phyloP scores from a whole-genome alignment of 2,888 invertebrate species.

The Coelopa pilipes region DNA sequence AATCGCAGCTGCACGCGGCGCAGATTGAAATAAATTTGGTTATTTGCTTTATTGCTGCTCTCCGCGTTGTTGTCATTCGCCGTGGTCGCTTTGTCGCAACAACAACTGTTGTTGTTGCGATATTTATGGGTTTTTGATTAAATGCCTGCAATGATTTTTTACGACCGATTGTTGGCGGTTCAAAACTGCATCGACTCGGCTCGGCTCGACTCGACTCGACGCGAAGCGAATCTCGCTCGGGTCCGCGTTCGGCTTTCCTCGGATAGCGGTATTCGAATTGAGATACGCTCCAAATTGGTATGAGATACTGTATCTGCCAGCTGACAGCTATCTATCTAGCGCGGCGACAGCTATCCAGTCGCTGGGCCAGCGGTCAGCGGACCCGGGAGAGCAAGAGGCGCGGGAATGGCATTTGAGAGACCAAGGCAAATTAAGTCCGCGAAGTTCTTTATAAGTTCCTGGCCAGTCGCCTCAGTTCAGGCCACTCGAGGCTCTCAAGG shows the following conservation, averaged over 20 bases:
- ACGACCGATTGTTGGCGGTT: neutral
- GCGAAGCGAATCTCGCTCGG: neutral
- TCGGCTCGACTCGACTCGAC: too few species aligned
- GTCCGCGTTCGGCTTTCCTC: neutral
- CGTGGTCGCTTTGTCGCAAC: slow-evolving; percentile 37
- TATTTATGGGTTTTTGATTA: slow-evolving; percentile 19
- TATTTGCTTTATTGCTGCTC: slow-evolving; percentile 34
- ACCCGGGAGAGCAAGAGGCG: too few species aligned
- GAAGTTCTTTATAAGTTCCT: too few species aligned
- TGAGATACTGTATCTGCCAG: too few species aligned
- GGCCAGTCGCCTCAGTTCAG: too few species aligned
- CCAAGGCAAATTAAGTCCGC: too few species aligned
- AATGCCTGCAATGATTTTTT: slow-evolving; percentile 22
- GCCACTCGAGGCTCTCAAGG: too few species aligned
- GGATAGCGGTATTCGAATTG: neutral
- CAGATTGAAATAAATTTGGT: slow-evolving; percentile 14
- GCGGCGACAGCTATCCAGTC: neutral
- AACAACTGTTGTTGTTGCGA: slow-evolving; percentile 19
- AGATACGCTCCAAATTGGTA: neutral
- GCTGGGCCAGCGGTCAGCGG: neutral
- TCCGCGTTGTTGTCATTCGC: too few species aligned
- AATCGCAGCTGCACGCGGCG: slow-evolving; percentile 17
- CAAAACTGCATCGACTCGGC: neutral
- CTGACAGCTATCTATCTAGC: too few species aligned
- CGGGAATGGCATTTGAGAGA: too few species aligned